Base-by-base conservation (phyloP, 2,888 invertebrate species). In the Drosophila sordidapex region DNA sequence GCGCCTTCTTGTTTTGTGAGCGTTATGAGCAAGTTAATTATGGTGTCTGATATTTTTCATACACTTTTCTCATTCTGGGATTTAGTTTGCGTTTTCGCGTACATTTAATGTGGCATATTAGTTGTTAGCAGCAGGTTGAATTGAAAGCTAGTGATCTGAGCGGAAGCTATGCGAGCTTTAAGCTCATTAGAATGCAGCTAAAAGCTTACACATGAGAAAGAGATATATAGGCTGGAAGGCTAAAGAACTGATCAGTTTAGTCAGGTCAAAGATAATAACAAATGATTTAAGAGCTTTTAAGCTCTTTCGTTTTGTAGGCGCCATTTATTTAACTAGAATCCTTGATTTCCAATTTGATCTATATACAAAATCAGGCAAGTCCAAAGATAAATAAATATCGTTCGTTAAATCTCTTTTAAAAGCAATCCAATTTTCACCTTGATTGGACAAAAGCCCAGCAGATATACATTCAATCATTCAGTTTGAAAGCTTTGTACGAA, bases 21-120 rank as follows among this genome's bases (percentile, higher is more conserved):
- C 89, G 71, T 87, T 87, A 76, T 89, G 89, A 85, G 82, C 87
- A 74, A 89, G 85, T 86, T 86, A 86, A 86, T 89, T 86, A 89
- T 84, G 85, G 76, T 78, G 87, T 89, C 89, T 86, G 87, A 87
- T 89, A 86, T 77, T 83, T 83, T 79, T 21, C 76, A 52, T 51
- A 52, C 70, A 57, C 76, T 76, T 60, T 62, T 60, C 68, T 58
- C 62, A 46, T 54, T 60, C 52, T 59, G 35, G 36, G 25, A 31
- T 56, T 74, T 51, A 46, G 29, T 51, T 40, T 27, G 40, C 38
- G 43, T 54, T 54, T 56, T 46, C n/a, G 35, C 36, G 35, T 18
- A 11, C 8, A n/a, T 15, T 3, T 0, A 2, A 27, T 27, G 33
- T 13, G 51, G 77, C 64, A 64, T 70, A 67, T 78, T 56, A 25